Evolutionary conservation across 92 coral and sea anemone species (phyloP), one percentile per base, ranked within the genome.

Genomic region (Phymanthus crucifer): DNA sequence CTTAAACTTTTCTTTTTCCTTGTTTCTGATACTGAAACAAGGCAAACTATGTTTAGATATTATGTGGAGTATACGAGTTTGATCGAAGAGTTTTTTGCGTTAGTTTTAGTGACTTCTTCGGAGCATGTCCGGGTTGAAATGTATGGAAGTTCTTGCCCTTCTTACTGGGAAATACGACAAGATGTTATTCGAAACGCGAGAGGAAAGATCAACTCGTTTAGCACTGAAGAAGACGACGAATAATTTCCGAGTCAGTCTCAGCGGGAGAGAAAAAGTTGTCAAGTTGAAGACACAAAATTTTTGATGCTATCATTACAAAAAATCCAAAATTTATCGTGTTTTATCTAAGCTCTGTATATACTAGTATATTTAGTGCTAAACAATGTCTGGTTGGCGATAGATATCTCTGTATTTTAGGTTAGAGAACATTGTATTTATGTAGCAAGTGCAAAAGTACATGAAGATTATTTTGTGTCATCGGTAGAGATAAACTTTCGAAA

Each of bases 91-190:
- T 92, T 83, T 73, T 92, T 92, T 65, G 93, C 91, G 29, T 38
- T 92, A 71, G 91, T 91, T 17, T 74, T 92, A 8, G 97, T 88
- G 4, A 92, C 82, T 3, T 72, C 78, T 6, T 70, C 86, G 4
- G 93, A 89, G 16, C 93, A 92, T 11, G 65, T 83, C 6, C 91
- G 88, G 32, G 76, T 92, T 14, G 93, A 92, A 45, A 89, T 92
- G 74, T 92, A 92, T 37, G 97, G 97, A 29, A 82, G 78, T 72
- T 81, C 81, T 14, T 92, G 97, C 50, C 97, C 97, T 1, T 83
- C 97, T 3, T 92, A 92, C 18, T 92, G 97, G 97, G 86, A 73
- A 73, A 80, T 90, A 35, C 80, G 92, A 9, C 83, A 70, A 40
- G 92, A 89, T 81, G 92, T 89, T 16, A 81, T 89, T 14, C 76